Conservation (phyloP, 2,797 vertebrate genomes). For the Cichlasoma orientale region DNA sequence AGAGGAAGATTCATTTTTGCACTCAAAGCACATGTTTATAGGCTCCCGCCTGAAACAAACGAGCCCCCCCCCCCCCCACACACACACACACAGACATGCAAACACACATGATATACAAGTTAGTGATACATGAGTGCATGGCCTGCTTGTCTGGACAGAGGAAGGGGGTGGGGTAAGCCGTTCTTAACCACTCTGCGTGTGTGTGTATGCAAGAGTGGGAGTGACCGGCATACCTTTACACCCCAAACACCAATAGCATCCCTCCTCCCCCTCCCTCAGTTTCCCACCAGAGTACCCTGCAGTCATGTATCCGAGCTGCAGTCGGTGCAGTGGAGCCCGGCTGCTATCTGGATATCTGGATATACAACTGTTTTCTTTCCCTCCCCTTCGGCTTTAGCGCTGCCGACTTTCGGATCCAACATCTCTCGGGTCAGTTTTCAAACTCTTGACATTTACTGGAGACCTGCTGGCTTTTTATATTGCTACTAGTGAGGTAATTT, state of each 20-base stretch:
- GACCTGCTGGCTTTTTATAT: neutral
- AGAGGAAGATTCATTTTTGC: neutral
- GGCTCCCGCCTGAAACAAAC: conserved; percentile 22
- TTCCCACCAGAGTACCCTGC: conserved; percentile 48
- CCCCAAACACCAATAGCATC: conserved; percentile 48
- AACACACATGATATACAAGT: conserved; percentile 49
- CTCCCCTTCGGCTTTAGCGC: neutral
- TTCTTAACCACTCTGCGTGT: conserved; percentile 26
- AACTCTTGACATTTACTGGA: neutral
- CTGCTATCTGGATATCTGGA: conserved; percentile 54
- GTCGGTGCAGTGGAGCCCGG: conserved; percentile 18
- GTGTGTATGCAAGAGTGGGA: conserved; percentile 52
- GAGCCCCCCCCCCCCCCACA: conserved; percentile 15
- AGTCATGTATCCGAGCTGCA: conserved; percentile 35
- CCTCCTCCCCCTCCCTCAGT: conserved; percentile 28
- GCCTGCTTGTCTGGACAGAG: conserved; percentile 59
- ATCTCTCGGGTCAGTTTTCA: conserved; percentile 7
- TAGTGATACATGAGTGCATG: conserved; percentile 67
- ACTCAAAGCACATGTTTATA: neutral
- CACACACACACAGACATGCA: neutral
- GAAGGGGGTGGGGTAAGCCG: conserved; percentile 44
- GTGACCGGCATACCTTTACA: conserved; percentile 72
- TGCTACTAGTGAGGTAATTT: neutral
- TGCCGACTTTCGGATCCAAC: neutral
- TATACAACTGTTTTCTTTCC: conserved; percentile 44